These are phyloP conservation scores for Paralichthys olivaceus DNA, from an alignment of 2,113 vertebrate genomes.

Conservation along the genomic window DNA sequence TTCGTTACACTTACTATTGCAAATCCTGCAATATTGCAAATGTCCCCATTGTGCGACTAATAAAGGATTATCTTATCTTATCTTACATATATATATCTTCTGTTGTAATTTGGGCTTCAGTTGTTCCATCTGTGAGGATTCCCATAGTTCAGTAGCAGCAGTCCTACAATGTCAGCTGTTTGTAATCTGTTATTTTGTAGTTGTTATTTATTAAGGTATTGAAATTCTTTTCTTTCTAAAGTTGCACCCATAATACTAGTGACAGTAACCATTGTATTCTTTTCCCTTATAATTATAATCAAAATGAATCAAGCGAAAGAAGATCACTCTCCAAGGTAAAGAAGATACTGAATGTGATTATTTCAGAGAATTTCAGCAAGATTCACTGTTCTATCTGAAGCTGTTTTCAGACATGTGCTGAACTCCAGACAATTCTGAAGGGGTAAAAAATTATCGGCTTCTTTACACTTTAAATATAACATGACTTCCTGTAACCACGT, in stretches of 20 bases:
- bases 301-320: conserved; percentile 7
- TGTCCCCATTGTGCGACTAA: no score
- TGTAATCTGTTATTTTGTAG: conserved; percentile 2
- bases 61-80: no score
- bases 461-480: neutral
- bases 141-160: conserved; percentile 21
- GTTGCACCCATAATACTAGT: neutral
- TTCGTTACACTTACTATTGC: no score
- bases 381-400: neutral
- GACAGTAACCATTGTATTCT: neutral
- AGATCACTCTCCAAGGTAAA: neutral
- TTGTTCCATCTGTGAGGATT: conserved; percentile 43
- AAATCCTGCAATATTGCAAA: no score
- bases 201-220: neutral
- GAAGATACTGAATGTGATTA: neutral
- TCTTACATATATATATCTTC: neutral
- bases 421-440: no score
- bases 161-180: conserved; percentile 14
- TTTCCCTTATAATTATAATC: conserved; percentile 7
- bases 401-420: no score
- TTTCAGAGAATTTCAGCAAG: neutral
- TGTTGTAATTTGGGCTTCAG: conserved; percentile 12
- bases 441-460: no score
- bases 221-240: neutral
- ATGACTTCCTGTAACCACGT: neutral